Conservation (phyloP, 2,113 vertebrate genomes). For the Menura novaehollandiae region DNA sequence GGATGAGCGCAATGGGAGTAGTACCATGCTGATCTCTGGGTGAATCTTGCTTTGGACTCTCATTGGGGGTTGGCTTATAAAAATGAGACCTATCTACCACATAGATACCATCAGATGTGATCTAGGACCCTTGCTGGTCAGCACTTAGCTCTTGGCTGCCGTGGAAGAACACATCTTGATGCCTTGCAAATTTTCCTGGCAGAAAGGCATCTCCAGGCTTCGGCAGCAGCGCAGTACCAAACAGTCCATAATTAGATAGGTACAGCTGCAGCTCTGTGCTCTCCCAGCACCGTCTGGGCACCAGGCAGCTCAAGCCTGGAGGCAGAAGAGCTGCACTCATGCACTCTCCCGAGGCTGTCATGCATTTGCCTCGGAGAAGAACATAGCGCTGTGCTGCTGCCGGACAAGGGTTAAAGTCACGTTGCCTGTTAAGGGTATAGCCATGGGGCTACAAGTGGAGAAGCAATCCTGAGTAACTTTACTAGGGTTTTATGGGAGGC, state of each 20-base stretch:
- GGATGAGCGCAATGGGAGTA: neutral
- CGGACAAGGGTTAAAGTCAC: rapidly evolving
- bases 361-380: rapidly evolving
- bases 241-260: rapidly evolving
- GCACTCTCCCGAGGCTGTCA: neutral
- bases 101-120: neutral
- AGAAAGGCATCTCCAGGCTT: neutral
- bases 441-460: neutral
- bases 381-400: neutral
- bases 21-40: neutral
- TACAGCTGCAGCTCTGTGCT: neutral
- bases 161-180: neutral
- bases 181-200: neutral
- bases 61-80: neutral
- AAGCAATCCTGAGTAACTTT: neutral
- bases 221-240: neutral
- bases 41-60: neutral
- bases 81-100: neutral
- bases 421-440: neutral
- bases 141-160: neutral
- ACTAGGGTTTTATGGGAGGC: neutral
- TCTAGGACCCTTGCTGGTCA: neutral
- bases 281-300: neutral
- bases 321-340: neutral
- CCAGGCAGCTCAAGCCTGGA: neutral